Base-by-base conservation (phyloP, 2,888 invertebrate species). In the Drosophila paramelanica region DNA sequence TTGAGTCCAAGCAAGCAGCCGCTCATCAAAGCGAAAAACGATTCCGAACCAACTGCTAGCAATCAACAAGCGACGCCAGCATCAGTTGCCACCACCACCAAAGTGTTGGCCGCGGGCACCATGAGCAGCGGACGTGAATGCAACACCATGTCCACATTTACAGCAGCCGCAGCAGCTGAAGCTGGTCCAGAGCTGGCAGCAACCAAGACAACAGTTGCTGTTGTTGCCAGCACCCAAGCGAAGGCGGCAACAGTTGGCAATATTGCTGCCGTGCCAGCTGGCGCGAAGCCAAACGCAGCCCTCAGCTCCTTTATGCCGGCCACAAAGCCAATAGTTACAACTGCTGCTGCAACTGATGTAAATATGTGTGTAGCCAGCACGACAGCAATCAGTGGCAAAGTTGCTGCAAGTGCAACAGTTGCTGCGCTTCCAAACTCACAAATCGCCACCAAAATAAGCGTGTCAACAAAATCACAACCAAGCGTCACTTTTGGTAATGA, bases 91-190 rank as follows among this genome's bases (percentile, higher is more conserved):
- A 71, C 78, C 7, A 81, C 80, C 55, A 85, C 81, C 14, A 82
- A 89, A 60, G 84, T 90, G 10, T 60, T 91, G 56, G 73, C 89
- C 11, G 61, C 89, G 2, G 91, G 91, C 51, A 90, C 91, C 10
- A 76, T 81, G 74, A 79, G 83, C 58, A 90, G 91, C 49, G 91
- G 91, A 5, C 80, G 91, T n/a, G 91, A 91, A 53, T 85, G 89
- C 38, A 77, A 73, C 47, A 73, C 73, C 38, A 81, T 91, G 79
- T 91, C 89, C 14, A 91, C 91, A 17, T 91, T 91, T 56, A 70
- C 73, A 7, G 43, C 66, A 14, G 41, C 46, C n/a, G 53, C 43
- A 14, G 43, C 45, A 25, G 47, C 62, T 14, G 49, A 33, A 14
- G 56, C 41, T 17, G 27, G 43, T 8, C 60, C 60, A 23, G 69